Conservation (phyloP, 1,140 invertebrate genomes). For the Drosophila pruinosa region DNA sequence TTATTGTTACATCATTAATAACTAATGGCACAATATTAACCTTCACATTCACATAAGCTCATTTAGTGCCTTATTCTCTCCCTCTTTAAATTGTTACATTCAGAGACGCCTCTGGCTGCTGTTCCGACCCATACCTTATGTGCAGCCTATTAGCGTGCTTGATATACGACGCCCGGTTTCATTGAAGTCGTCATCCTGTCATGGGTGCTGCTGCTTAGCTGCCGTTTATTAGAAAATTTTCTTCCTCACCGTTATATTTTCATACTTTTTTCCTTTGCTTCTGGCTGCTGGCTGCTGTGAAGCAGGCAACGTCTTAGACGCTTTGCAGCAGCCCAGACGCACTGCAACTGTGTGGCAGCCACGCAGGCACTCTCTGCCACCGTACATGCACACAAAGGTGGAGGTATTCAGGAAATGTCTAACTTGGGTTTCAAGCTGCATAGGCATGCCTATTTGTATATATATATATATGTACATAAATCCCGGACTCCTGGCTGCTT, state of each 20-base stretch:
- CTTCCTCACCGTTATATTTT: conserved; percentile 42
- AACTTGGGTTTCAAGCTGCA: conserved; percentile 20
- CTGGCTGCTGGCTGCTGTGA: background rate
- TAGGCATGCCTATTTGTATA: conserved; percentile 18
- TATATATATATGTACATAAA: background rate
- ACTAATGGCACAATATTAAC: too few relatives aligned
- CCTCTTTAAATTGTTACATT: background rate
- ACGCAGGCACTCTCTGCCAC: background rate
- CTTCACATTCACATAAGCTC: too few relatives aligned
- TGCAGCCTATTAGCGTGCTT: conserved; percentile 55
- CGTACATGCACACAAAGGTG: background rate
- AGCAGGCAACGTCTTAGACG: background rate
- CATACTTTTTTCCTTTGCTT: background rate
- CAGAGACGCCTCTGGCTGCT: conserved; percentile 34
- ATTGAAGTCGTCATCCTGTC: conserved; percentile 66
- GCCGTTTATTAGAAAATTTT: conserved; percentile 50
- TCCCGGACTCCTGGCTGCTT: background rate
- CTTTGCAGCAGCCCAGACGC: conserved; percentile 38
- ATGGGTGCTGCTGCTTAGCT: conserved; percentile 41
- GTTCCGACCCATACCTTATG: conserved; percentile 1
- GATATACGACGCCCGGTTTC: conserved; percentile 54
- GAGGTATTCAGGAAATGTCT: conserved; percentile 1
- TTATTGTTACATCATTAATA: too few relatives aligned
- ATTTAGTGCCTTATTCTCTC: too few relatives aligned
- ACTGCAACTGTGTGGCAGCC: conserved; percentile 15